phyloP scores from a whole-genome alignment of 2,113 vertebrate species.

The Nanorana parkeri region DNA sequence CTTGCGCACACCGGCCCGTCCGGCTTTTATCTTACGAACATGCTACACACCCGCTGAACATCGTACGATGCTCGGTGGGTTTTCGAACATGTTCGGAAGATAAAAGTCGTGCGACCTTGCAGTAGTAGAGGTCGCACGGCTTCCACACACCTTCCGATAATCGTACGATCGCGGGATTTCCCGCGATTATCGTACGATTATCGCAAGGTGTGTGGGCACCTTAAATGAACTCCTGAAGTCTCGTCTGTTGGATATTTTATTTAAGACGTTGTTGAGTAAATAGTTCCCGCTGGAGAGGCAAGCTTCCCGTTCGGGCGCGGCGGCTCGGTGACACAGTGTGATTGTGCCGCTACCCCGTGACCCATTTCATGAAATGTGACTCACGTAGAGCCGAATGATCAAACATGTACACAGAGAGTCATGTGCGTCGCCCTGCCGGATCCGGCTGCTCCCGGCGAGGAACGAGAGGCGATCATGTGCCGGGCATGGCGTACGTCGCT shows the following conservation, averaged over 20 bases:
- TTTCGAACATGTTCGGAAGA: too few relatives aligned
- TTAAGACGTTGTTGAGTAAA: conserved; percentile 28
- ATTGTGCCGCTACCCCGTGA: conserved; percentile 39
- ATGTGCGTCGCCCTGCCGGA: neutral
- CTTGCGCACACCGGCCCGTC: too few relatives aligned
- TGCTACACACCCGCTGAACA: too few relatives aligned
- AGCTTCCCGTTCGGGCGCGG: conserved; percentile 5
- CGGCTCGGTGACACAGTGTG: conserved; percentile 7
- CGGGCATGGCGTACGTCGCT: neutral
- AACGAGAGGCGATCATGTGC: neutral
- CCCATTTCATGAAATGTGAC: conserved; percentile 31
- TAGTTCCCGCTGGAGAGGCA: conserved; percentile 7
- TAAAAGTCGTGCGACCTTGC: too few relatives aligned
- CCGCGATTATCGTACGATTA: too few relatives aligned
- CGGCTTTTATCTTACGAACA: too few relatives aligned
- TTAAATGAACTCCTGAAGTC: neutral
- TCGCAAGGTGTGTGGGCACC: too few relatives aligned
- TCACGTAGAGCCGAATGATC: conserved; percentile 3
- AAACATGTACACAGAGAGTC: neutral
- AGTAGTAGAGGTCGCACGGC: too few relatives aligned
- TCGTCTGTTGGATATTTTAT: neutral
- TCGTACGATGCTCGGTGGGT: too few relatives aligned
- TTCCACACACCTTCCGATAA: too few relatives aligned
- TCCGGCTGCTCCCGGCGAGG: neutral
- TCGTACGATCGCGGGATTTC: too few relatives aligned